Base-by-base conservation (phyloP, 1,140 invertebrate genomes). In the Maniola jurtina region DNA sequence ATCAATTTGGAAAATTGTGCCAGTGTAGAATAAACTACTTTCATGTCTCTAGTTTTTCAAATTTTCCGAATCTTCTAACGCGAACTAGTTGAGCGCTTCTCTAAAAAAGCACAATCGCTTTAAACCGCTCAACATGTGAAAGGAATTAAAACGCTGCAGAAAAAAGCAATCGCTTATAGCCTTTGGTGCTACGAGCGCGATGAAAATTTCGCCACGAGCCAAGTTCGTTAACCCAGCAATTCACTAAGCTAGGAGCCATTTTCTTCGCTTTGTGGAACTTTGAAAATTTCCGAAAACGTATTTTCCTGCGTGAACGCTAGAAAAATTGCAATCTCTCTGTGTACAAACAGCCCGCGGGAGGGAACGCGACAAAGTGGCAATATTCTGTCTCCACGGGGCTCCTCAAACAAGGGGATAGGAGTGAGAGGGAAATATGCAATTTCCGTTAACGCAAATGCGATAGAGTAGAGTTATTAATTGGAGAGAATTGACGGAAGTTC, bases 401-500 rank as follows among this genome's bases (percentile, higher is more conserved):
- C 77, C 85, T 86, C 83, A 90, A 90, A 86, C 85, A 88, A 88
- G 88, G 88, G 86, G 76, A 81, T 77, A 71, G 45, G 79, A 86
- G 34, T 8, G 74, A 65, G 81, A 90, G 15, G 55, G 63, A 56
- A 34, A 67, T 76, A 86, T 71, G 58, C 35, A 56, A 65, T 61
- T 47, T 42, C 34, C 16, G 5, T 34, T 10, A 47, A 81, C 62
- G 57, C 6, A 67, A 84, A 64, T 79, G 78, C 64, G 84, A 80
- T 33, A 62, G 69, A 52, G 40, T 54, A 59, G 75, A 81, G 81
- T 89, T 90, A 90, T 90, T 90, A 90, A 90, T 90, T 90, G 86
- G 83, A 87, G 73, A 76, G 85, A 90, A 90, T 90, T 90, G 88
- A 89, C 85, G 86, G 84, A 84, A 86, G 81, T 87, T 83, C 83